phyloP scores from a whole-genome alignment of 1,140 invertebrate genomes.

The Eumeta japonica region DNA sequence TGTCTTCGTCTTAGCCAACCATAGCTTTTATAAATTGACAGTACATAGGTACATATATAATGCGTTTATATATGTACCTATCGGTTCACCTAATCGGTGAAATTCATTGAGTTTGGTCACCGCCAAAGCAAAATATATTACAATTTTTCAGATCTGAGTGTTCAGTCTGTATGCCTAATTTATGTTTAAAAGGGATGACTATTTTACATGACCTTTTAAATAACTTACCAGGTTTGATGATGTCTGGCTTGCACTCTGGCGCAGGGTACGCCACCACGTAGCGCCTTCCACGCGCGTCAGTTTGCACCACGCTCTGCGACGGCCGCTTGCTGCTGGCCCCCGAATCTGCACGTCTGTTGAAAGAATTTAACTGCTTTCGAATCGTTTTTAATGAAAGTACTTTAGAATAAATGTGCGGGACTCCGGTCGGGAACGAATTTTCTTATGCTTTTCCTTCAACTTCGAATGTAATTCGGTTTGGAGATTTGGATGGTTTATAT shows the following conservation, averaged over 20 bases:
- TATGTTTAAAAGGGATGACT: too few species aligned
- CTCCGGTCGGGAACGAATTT: background rate
- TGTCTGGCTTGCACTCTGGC: constrained; percentile 41
- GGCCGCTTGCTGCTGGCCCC: constrained; percentile 33
- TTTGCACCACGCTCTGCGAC: constrained; percentile 44
- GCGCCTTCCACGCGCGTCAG: constrained; percentile 36
- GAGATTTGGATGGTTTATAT: background rate
- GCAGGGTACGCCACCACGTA: constrained; percentile 42
- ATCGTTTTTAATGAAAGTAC: background rate
- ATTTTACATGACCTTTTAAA: too few species aligned
- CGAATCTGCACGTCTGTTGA: constrained; percentile 28
- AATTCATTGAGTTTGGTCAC: too few species aligned
- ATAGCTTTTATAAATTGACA: too few species aligned
- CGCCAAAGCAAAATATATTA: too few species aligned
- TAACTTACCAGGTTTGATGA: constrained; percentile 39
- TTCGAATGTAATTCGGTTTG: too few species aligned
- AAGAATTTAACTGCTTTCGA: background rate
- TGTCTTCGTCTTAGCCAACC: too few species aligned
- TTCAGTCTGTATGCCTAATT: too few species aligned
- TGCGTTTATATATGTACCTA: too few species aligned
- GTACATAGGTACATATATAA: too few species aligned
- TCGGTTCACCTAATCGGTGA: too few species aligned
- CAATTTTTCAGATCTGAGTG: too few species aligned
- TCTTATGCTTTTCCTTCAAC: background rate
- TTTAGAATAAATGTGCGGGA: background rate